These are phyloP conservation scores for Chelonus insularis DNA, from an alignment of 1,140 invertebrate genomes.

Conservation along the genomic window DNA sequence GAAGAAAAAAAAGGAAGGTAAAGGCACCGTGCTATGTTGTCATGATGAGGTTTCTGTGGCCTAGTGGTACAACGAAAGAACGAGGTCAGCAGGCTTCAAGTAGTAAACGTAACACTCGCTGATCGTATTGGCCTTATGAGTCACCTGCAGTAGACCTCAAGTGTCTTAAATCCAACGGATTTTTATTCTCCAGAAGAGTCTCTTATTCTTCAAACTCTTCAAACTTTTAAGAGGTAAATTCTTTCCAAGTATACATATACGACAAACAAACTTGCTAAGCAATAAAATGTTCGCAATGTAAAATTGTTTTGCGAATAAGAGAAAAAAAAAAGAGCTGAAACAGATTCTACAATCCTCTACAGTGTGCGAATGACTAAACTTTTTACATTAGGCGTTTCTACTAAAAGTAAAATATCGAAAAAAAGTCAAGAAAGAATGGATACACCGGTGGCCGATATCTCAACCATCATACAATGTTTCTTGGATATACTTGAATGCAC, in stretches of 20 bases:
- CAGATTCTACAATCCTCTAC: constrained; percentile 21
- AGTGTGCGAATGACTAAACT: constrained; percentile 30
- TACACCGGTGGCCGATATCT: not conserved
- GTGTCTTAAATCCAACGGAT: not conserved
- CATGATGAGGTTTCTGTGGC: too few relatives aligned
- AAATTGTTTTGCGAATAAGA: not conserved
- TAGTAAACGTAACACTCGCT: not conserved
- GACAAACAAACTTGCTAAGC: constrained; percentile 1
- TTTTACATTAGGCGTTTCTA: constrained; percentile 23
- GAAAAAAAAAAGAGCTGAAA: constrained; percentile 3
- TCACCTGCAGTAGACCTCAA: not conserved
- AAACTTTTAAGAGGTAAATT: not conserved
- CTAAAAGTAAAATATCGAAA: not conserved
- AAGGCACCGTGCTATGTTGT: too few relatives aligned
- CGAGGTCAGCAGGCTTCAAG: not conserved
- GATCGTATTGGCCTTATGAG: not conserved
- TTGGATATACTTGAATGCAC: not conserved
- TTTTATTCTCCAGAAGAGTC: not conserved
- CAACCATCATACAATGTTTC: constrained; percentile 3
- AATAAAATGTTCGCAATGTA: constrained; percentile 14
- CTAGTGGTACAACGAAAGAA: not conserved
- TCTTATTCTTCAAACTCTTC: not conserved
- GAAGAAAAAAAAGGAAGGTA: too few relatives aligned
- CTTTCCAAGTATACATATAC: not conserved
- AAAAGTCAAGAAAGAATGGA: not conserved